Percentiles rank a stretch among this genome's conserved stretches.
phyloP scores from a whole-genome alignment of 2,888 invertebrate genomes.

The Ethmia dodecea region DNA sequence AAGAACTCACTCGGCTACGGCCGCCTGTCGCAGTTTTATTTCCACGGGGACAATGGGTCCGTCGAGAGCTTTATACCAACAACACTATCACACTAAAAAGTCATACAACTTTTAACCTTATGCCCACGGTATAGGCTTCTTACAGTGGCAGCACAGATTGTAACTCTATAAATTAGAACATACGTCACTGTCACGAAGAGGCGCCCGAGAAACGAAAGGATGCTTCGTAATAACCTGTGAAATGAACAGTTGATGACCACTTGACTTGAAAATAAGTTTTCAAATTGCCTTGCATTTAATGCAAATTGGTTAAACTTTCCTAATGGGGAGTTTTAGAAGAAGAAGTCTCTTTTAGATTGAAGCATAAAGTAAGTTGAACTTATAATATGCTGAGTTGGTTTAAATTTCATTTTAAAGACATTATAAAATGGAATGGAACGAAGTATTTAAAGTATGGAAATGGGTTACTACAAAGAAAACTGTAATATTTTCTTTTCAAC shows the following conservation, averaged over 20 bases:
- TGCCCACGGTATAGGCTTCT: slow-evolving; percentile 23
- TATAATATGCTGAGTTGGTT: no score
- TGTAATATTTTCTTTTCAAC: no score
- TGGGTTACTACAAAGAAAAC: no score
- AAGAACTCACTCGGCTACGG: slow-evolving; percentile 41
- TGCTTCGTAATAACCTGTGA: slow-evolving; percentile 61
- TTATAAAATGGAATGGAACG: no score
- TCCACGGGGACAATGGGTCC: slow-evolving; percentile 54
- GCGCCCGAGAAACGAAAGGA: slow-evolving; percentile 45
- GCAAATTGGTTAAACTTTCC: no score
- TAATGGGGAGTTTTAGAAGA: no score
- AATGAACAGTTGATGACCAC: slow-evolving; percentile 61
- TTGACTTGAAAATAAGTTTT: slow-evolving; percentile 19
- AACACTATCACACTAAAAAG: slow-evolving; percentile 19
- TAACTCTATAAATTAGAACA: slow-evolving; percentile 58
- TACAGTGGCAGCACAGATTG: slow-evolving; percentile 30
- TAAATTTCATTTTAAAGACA: no score
- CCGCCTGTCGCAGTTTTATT: slow-evolving; percentile 50
- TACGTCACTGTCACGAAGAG: slow-evolving; percentile 63
- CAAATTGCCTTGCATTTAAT: no score
- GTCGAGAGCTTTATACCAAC: slow-evolving; percentile 39
- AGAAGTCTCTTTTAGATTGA: no score
- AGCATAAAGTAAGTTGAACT: no score
- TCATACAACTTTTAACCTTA: slow-evolving; percentile 35
- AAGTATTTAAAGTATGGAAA: no score